Conservation (phyloP, 1,140 invertebrate genomes). For the Euwallacea similis region DNA sequence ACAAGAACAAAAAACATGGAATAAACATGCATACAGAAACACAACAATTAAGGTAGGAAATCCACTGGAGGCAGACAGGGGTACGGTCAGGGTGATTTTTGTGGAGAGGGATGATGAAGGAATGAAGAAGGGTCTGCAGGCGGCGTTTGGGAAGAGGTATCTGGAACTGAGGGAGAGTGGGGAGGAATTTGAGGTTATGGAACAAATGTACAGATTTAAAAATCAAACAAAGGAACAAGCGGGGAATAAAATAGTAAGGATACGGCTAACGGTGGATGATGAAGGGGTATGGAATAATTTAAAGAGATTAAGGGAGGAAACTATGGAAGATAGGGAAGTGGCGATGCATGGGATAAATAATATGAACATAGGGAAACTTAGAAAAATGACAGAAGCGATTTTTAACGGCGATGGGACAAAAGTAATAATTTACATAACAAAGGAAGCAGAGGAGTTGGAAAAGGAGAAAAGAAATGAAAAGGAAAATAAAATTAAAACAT, state of each 20-base stretch:
- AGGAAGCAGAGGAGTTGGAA: background rate
- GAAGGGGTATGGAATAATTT: background rate
- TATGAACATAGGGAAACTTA: slow-evolving; percentile 4
- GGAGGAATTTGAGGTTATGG: slow-evolving; percentile 6
- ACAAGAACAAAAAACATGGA: too few species aligned
- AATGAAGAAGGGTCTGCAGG: slow-evolving; percentile 23
- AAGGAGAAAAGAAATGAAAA: background rate
- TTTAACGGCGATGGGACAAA: background rate
- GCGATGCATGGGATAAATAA: slow-evolving; percentile 7
- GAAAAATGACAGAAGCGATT: slow-evolving; percentile 23
- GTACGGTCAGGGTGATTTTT: slow-evolving; percentile 18
- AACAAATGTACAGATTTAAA: background rate
- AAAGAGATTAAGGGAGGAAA: slow-evolving; percentile 4
- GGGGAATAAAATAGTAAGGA: slow-evolving; percentile 1
- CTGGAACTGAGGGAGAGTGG: slow-evolving; percentile 23
- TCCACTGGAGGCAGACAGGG: slow-evolving; percentile 7
- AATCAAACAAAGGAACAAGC: background rate
- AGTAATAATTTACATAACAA: slow-evolving; percentile 16
- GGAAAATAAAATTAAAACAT: background rate
- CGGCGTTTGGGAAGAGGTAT: slow-evolving; percentile 20
- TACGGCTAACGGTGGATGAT: background rate
- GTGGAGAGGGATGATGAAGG: slow-evolving; percentile 18
- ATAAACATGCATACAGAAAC: slow-evolving; percentile 12
- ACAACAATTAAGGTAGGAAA: slow-evolving; percentile 25
- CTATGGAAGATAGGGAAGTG: slow-evolving; percentile 3